Evolutionary conservation across 2,797 vertebrate species (phyloP), one percentile per base, ranked within the genome.

Genomic region (Myripristis jacobus): DNA sequence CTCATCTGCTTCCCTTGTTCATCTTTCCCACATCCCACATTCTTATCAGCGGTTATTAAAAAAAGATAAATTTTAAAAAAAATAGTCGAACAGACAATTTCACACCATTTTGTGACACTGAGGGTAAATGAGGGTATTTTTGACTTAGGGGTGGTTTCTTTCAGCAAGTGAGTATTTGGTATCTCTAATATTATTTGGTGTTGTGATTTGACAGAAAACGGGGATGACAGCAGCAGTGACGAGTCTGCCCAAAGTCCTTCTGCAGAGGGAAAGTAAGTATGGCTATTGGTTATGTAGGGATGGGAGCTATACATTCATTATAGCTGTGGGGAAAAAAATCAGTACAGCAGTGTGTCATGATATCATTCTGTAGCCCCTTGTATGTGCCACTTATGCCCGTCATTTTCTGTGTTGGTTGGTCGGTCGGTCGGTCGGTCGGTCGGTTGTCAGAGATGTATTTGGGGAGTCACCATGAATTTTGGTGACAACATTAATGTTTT

Each of bases 191-290:
- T 29, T 21, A 41, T 79, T 80, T 27, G 24, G 38, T 64, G 25
- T 65, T 80, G 34, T 91, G 36, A 13, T 90, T 73, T 74, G 34
- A 80, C 93, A 99, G 97, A 98, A 86, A 97, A 96, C 27, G 88
- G 92, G 63, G 97, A 98, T 16, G 96, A 98, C 55, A 99, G 98
- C 88, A 96, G 96, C 88, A 98, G 98, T 65, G 97, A 99, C 34
- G 98, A 99, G 43, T 96, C 97, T 0, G 91, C 96, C 27, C 93
- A 95, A 64, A 99, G 98, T 75, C 98, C 97, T 2, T 96, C 96
- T 59, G 91, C 95, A 46, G 97, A 99, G 75, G 97, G 97, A 83
- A 95, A 87, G 98, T 98, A 85, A 94, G 92, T 86, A 65, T 21
- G n/a, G 4, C 1, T 21, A 18, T 22, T 31, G 6, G 27, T 8